Evolutionary conservation across 2,888 invertebrate genomes (phyloP).

Genomic region (Neoascia interrupta): DNA sequence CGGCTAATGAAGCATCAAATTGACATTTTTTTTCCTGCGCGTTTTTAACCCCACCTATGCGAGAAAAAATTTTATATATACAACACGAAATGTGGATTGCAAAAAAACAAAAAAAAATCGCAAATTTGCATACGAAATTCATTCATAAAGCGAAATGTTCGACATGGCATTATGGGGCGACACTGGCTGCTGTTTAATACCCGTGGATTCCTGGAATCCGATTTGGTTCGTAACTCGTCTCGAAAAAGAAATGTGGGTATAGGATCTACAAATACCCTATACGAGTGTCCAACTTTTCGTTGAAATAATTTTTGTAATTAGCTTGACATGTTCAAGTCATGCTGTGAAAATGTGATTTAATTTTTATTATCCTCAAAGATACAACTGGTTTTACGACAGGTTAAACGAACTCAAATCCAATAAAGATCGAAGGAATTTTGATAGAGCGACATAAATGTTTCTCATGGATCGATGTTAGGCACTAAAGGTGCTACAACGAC

Average conservation of each 20-base stretch:
- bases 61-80: not conserved
- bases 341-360: slow-evolving; percentile 71
- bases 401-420: slow-evolving; percentile 29
- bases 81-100: not conserved
- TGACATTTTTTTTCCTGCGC: no score
- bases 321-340: slow-evolving; percentile 78
- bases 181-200: no score
- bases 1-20: slow-evolving; percentile 65
- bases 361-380: slow-evolving; percentile 36
- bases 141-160: slow-evolving; percentile 64
- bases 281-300: no score
- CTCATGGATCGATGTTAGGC: not conserved
- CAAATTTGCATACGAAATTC: slow-evolving; percentile 64
- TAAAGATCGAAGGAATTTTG: slow-evolving; percentile 11
- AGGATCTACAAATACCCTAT: no score
- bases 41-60: slow-evolving; percentile 1
- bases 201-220: slow-evolving; percentile 36
- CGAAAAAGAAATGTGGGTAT: no score
- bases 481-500: slow-evolving; percentile 39
- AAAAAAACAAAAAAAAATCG: not conserved
- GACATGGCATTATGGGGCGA: slow-evolving; percentile 58
- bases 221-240: no score
- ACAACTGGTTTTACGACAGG: slow-evolving; percentile 46
- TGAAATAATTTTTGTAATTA: slow-evolving; percentile 77
- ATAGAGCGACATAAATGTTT: not conserved